Percentiles rank a stretch among this genome's conserved stretches.
Conservation (phyloP, 2,113 vertebrate genomes). For the Gambusia holbrooki region DNA sequence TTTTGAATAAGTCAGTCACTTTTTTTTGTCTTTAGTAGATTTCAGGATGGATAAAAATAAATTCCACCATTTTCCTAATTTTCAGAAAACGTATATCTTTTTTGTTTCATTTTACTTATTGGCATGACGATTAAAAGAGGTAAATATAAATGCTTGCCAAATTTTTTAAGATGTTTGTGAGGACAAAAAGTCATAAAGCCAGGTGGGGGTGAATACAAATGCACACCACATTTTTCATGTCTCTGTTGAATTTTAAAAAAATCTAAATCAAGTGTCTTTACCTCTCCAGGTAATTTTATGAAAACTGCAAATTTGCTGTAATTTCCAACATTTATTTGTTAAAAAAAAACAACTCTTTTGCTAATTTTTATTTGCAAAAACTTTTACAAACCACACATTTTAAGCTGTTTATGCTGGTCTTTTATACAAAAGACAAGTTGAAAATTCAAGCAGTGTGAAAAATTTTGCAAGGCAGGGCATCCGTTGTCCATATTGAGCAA, state of each 20-base stretch:
- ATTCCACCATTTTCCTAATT: background rate
- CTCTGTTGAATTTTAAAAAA: background rate
- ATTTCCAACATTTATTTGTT: background rate
- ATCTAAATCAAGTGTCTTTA: background rate
- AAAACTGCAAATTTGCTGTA: background rate
- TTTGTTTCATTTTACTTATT: background rate
- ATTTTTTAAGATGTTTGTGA: background rate
- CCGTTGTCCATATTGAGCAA: background rate
- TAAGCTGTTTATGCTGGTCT: background rate
- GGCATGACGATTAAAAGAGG: background rate
- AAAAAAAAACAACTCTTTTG: background rate
- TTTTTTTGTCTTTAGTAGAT: background rate
- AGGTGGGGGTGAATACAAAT: background rate
- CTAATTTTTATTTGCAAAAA: background rate
- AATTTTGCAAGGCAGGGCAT: background rate
- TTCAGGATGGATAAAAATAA: background rate
- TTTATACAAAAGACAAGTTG: too few relatives aligned
- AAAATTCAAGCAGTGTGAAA: too few relatives aligned
- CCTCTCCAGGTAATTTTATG: background rate
- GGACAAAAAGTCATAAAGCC: background rate
- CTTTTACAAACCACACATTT: background rate
- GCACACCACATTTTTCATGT: background rate
- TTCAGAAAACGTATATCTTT: background rate
- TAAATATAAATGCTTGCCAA: background rate
- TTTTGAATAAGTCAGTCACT: too few relatives aligned